Evolutionary conservation across 53 echinoderm and acorn worm genomes (phyloP).

Genomic region (Holothuria leucospilota): DNA sequence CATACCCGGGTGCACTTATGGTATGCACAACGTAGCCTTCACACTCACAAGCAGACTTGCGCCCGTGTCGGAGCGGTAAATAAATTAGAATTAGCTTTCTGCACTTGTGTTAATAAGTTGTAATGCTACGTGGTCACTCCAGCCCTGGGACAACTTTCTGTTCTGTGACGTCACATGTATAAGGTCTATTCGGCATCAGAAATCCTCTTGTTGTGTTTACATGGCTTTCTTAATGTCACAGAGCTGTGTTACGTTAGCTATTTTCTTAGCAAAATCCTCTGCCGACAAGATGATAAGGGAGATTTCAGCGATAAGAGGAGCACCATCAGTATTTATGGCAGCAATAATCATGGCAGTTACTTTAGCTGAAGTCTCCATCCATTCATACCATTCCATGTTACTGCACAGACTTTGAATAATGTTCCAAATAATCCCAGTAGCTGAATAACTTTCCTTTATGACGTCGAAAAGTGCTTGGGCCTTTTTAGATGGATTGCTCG

Average conservation of each 20-base stretch:
- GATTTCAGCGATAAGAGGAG: conserved; percentile 38
- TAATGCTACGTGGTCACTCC: too few relatives aligned
- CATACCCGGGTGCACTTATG: too few relatives aligned
- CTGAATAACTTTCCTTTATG: not conserved
- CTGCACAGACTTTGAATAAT: conserved; percentile 18
- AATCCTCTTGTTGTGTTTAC: too few relatives aligned
- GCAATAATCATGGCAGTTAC: conserved; percentile 46
- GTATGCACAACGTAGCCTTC: too few relatives aligned
- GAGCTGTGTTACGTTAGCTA: conserved; percentile 6
- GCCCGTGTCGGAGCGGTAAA: too few relatives aligned
- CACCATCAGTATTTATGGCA: conserved; percentile 9
- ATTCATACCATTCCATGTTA: conserved; percentile 38
- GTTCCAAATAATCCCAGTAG: not conserved
- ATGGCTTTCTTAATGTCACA: conserved; percentile 1
- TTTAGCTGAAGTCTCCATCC: conserved; percentile 31
- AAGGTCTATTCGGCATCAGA: too few relatives aligned
- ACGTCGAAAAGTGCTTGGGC: conserved; percentile 43
- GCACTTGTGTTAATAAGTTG: too few relatives aligned
- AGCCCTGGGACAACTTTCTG: too few relatives aligned
- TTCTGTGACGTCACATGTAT: too few relatives aligned
- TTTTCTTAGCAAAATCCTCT: conserved; percentile 29
- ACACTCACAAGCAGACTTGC: too few relatives aligned
- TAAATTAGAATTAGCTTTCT: too few relatives aligned
- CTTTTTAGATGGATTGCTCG: not conserved
- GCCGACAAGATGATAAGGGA: conserved; percentile 2